Base-by-base conservation (phyloP, 2,797 vertebrate genomes). In the Coregonus ussuriensis region DNA sequence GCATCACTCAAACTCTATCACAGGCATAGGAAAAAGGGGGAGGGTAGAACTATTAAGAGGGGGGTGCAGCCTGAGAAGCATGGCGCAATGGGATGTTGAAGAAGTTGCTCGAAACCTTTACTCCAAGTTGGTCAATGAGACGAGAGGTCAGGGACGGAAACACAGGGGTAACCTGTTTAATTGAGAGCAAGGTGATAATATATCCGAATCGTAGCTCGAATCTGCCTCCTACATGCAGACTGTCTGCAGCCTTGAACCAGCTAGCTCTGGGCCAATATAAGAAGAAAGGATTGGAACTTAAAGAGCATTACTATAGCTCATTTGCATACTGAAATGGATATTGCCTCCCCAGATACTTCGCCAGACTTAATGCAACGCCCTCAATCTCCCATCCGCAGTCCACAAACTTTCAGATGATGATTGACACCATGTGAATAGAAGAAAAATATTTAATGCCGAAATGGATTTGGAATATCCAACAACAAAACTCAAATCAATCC, bases 391-490 rank as follows among this genome's bases (percentile, higher is more conserved):
- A 63, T 9, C 9, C 9, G n/a, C 70, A 85, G 82, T 76, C 71
- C 71, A 53, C 71, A 83, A 84, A 83, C 66, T 84, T 88, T 79
- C 70, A 74, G 79, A 81, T 74, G 71, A 78, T 86, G 68, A 91
- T 80, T 89, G 88, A 89, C 83, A 84, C 72, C 3, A 56, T 83
- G 73, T 82, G 86, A 90, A 89, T 80, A 84, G 77, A 69, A 84
- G 80, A 89, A 63, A 11, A 11, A 86, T 84, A 71, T 51, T 76
- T 83, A 79, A 82, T 74, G 70, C 83, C 79, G 79, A 82, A 82
- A 85, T 82, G 85, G 85, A 89, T 91, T 89, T 87, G 33, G 87
- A 85, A 91, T 87, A 88, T 86, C 90, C 85, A 59, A 82, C 62
- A 90, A 89, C 90, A 56, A 71, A 66, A 56, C 59, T 4, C 14